Evolutionary conservation across 1,140 invertebrate genomes (phyloP), one percentile per base, ranked within the genome.

Genomic region (Zaprionus africanus): DNA sequence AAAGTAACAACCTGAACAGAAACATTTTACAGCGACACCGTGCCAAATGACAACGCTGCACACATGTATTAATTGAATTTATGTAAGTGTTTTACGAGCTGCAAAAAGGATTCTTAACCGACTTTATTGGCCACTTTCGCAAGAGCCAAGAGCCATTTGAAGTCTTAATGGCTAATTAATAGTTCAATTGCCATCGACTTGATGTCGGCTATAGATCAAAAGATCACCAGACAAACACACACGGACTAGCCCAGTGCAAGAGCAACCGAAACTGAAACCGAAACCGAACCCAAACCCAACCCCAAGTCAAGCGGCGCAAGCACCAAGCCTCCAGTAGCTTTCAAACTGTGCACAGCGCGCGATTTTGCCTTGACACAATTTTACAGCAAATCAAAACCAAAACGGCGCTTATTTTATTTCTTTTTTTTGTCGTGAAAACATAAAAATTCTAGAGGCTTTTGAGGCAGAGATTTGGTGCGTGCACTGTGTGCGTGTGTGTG

Each of bases 301-400:
- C 81, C 79, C 76, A 73, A 73, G 61, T 77, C 76, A 64, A 67
- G 51, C 41, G 6, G 13, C 56, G 17, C 26, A 51, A 11, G 19
- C 19, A 12, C 46, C 57, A 63, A 82, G 67, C 43, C 59, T 67
- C 67, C 82, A 85, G 46, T 85, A 59, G 69, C 82, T 79, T 63
- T 85, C 78, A 81, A 85, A 85, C 82, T 85, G 82, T 78, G 82
- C 82, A 85, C 82, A 86, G 82, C 76, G 75, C 82, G 82, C 68
- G 79, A 49, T 85, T 71, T 85, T 59, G 76, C 82, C 82, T 85
- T 85, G 82, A 79, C 82, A 85, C 82, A 68, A 85, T 71, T 71
- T 43, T 22, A 1, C 36, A 34, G 5, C 31, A 72, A 65, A 38
- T 49, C 36, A 53, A 71, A 76, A 38, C 65, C 49, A 57, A 67